These are phyloP conservation scores for Australoheros scitulus DNA, from an alignment of 2,113 vertebrate genomes.

Conservation along the genomic window DNA sequence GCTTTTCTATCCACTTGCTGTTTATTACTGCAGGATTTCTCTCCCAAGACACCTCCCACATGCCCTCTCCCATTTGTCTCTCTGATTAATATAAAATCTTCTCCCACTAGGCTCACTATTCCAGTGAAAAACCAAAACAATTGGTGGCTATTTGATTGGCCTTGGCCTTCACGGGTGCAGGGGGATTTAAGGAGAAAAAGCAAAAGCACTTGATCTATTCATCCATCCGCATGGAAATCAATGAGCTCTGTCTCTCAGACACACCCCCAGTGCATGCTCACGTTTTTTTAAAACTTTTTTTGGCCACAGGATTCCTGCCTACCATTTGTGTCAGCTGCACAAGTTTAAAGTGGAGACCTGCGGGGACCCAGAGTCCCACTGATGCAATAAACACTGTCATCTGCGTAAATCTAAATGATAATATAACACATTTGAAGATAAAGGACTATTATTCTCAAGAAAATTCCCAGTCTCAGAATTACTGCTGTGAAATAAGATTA, in stretches of 20 bases:
- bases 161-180: slow-evolving; percentile 50
- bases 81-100: slow-evolving; percentile 72
- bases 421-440: slow-evolving; percentile 25
- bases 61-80: slow-evolving; percentile 63
- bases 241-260: slow-evolving; percentile 60
- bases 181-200: slow-evolving; percentile 63
- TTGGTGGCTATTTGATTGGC: slow-evolving; percentile 71
- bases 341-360: slow-evolving; percentile 27
- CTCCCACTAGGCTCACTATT: slow-evolving; percentile 57
- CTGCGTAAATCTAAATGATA: slow-evolving; percentile 31
- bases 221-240: slow-evolving; percentile 73
- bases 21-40: slow-evolving; percentile 50
- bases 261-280: slow-evolving; percentile 36
- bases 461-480: slow-evolving; percentile 19
- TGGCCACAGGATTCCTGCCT: slow-evolving; percentile 28
- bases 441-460: slow-evolving; percentile 23
- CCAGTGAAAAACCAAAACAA: slow-evolving; percentile 64
- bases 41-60: slow-evolving; percentile 64
- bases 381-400: slow-evolving; percentile 42
- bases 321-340: slow-evolving; percentile 40
- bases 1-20: slow-evolving; percentile 62
- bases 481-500: slow-evolving; percentile 23
- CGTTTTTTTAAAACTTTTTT: neutral
- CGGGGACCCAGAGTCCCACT: slow-evolving; percentile 14
- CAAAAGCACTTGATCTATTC: slow-evolving; percentile 71